Percentiles rank a stretch among this genome's conserved stretches.
These are phyloP conservation scores for Agrotis exclamationis DNA, from an alignment of 2,888 invertebrate species.

Conservation along the genomic window DNA sequence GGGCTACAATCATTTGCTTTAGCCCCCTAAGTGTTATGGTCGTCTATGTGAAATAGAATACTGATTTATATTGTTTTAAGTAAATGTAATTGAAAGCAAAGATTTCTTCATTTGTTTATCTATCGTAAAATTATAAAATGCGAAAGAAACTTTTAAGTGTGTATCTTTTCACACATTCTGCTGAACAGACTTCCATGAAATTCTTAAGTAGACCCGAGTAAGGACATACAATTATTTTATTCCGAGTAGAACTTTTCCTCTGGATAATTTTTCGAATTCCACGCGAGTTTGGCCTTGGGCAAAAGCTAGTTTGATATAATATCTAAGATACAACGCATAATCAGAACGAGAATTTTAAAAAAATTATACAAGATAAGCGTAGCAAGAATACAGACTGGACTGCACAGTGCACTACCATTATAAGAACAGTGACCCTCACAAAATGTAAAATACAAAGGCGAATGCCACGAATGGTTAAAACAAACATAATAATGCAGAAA, in stretches of 20 bases:
- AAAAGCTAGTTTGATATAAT: background rate
- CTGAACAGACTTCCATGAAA: too few relatives aligned
- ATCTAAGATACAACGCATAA: background rate
- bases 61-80: background rate
- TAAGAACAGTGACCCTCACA: slow-evolving; percentile 39
- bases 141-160: too few relatives aligned
- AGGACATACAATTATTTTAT: too few relatives aligned
- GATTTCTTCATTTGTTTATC: background rate
- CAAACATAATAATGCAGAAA: slow-evolving; percentile 30
- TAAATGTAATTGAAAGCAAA: background rate
- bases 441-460: slow-evolving; percentile 24
- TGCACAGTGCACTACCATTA: slow-evolving; percentile 31
- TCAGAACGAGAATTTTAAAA: slow-evolving; percentile 17
- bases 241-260: too few relatives aligned
- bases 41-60: slow-evolving; percentile 12
- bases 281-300: background rate
- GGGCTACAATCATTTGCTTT: slow-evolving; percentile 42
- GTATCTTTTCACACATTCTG: too few relatives aligned
- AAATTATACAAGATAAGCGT: slow-evolving; percentile 15
- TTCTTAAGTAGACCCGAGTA: too few relatives aligned
- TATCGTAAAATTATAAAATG: too few relatives aligned
- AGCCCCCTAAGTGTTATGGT: slow-evolving; percentile 49
- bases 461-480: slow-evolving; percentile 26
- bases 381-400: slow-evolving; percentile 27
- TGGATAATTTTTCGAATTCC: too few relatives aligned